Base-by-base conservation (phyloP, 2,113 vertebrate species). In the Sorex fumeus region DNA sequence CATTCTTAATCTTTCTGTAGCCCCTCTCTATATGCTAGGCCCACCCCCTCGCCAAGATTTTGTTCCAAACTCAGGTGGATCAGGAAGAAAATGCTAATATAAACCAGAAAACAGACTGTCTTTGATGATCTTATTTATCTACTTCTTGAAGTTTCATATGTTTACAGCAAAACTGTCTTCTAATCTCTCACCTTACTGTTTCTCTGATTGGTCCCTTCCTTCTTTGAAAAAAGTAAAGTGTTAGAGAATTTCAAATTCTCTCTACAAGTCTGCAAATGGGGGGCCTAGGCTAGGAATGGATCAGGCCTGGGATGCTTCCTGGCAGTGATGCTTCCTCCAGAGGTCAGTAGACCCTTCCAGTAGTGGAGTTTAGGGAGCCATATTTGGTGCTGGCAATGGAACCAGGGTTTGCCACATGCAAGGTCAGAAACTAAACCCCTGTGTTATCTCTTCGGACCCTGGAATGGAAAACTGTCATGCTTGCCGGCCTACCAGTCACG, bases 161-260 rank as follows among this genome's bases (percentile, higher is more conserved):
- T 76, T 47, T 71, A 83, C 72, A n/a, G 1, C n/a, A 80, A 87
- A 77, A 62, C 94, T 62, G 19, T 53, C 85, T 93, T 87, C 45
- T 92, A 75, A 36, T 66, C n/a, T 91, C 10, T 89, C 8, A 80
- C 12, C 34, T 30, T 67, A 84, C 28, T 21, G 0, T 40, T 83
- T 91, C 43, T 84, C 45, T 11, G 62, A 8, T 18, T 36, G 23
- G 40, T 75, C 5, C 57, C 40, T 85, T 67, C 53, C 6, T 67
- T 21, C 25, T 19, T 93, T 47, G 30, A 79, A 60, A 28, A 25
- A 40, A 40, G 3, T 34, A 36, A 60, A 25, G 15, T 40, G 12
- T 77, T 87, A 70, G 3, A 28, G 82, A 79, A 79, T 85, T 91
- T 36, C 78, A 43, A 43, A 9, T 84, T 90, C 43, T 66, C 27